phyloP scores from a whole-genome alignment of 2,888 invertebrate species.

The Dryomyza anilis region DNA sequence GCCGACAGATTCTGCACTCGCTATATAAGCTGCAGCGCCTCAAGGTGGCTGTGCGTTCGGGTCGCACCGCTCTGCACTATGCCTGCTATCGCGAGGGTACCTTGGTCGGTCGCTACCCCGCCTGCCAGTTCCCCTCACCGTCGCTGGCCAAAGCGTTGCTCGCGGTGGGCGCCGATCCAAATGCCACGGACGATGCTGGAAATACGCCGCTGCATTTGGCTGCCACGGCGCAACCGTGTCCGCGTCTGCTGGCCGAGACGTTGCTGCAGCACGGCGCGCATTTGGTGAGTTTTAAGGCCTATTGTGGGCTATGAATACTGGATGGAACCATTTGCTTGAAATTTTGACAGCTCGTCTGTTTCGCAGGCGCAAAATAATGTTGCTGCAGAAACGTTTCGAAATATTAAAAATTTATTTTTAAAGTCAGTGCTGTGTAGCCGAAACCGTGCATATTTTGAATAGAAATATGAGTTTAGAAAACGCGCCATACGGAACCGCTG shows the following conservation, averaged over 20 bases:
- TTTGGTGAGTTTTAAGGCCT: constrained; percentile 54
- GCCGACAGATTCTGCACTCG: constrained; percentile 70
- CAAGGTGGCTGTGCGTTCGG: constrained; percentile 68
- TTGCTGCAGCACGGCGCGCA: constrained; percentile 79
- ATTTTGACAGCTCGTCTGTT: too few species aligned
- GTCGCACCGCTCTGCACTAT: constrained; percentile 78
- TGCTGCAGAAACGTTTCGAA: too few species aligned
- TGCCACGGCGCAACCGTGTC: constrained; percentile 75
- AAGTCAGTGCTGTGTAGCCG: too few species aligned
- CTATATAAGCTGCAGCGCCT: constrained; percentile 80
- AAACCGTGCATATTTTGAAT: too few species aligned
- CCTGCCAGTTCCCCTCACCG: constrained; percentile 73
- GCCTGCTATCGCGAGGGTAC: constrained; percentile 81
- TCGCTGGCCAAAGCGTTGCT: constrained; percentile 76
- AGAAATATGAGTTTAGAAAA: too few species aligned
- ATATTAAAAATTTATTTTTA: too few species aligned
- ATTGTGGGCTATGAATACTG: neutral
- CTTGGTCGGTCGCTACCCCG: constrained; percentile 70
- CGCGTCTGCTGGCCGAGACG: constrained; percentile 72
- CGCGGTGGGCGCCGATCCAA: constrained; percentile 81
- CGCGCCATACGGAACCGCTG: too few species aligned
- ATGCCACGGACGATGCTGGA: constrained; percentile 78
- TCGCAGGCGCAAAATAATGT: too few species aligned
- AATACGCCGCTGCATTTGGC: constrained; percentile 89
- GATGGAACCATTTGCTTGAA: neutral